Evolutionary conservation across 2,888 invertebrate genomes (phyloP), one percentile per base, ranked within the genome.

Genomic region (Ophraella communa): DNA sequence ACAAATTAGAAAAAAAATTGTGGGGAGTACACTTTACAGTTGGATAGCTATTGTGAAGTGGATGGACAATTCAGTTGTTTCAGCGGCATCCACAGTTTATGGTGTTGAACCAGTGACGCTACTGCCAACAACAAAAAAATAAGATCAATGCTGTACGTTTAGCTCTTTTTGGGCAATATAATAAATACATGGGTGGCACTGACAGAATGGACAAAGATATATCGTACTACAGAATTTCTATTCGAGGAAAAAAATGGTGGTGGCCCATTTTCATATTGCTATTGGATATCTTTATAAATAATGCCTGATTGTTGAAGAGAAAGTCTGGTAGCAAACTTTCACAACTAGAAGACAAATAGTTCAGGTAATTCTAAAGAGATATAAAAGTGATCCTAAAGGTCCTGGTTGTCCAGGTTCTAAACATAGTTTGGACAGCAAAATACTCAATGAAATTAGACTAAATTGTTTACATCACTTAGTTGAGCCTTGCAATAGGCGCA

Each of bases 61-160:
- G 75, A 59, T 73, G 59, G 76, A 78, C 52, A 78, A 77, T 64
- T 62, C 62, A 59, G 69, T 74, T 23, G 75, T 78, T 44, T 67
- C 73, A 24, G 67, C 71, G 30, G 73, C 68, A 14, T 58, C 65
- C 10, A 73, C 66, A 17, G 52, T 14, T 27, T 62, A 64, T 66
- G 68, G 73, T 39, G 64, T 73, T 45, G 39, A 59, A 35, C 64
- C 55, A 47, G 23, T 60, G 49, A 53, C 45, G 44, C 21, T 74
- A 64, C 55, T 65, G 65, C 7, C 60, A 60, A 51, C 35, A 64
- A 33, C 64, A 73, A 42, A 68, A 66, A 57, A 69, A 62, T 51
- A 54, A 52, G 18, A 60, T 74, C 18, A 45, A 18, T n/a, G 66
- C 71, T 23, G 23, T 27, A 10, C 58, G 58, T 49, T 35, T 35